A percentile compares a stretch with the other conserved stretches of the same genome.
These are phyloP conservation scores for Ennomos quercinarius DNA, from an alignment of 2,888 invertebrate species.

Conservation along the genomic window DNA sequence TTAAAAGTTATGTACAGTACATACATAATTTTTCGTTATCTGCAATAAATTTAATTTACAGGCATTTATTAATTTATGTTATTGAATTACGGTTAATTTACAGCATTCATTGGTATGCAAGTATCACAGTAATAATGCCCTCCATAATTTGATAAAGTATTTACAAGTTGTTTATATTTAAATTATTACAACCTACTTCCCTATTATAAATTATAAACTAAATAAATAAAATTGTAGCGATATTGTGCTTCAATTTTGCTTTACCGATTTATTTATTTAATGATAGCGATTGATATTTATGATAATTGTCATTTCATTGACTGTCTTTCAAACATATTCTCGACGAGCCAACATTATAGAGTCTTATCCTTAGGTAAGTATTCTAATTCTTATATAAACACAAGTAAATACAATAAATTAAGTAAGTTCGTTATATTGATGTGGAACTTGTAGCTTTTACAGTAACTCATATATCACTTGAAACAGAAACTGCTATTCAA, in stretches of 20 bases:
- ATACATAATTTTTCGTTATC: slow-evolving; percentile 56
- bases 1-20: slow-evolving; percentile 70
- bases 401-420: slow-evolving; percentile 28
- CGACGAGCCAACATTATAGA: slow-evolving; percentile 51
- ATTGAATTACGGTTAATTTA: slow-evolving; percentile 35
- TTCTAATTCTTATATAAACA: slow-evolving; percentile 21
- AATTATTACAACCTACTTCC: slow-evolving; percentile 32
- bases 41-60: slow-evolving; percentile 44
- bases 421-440: slow-evolving; percentile 32
- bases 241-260: slow-evolving; percentile 32
- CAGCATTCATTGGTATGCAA: slow-evolving; percentile 59
- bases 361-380: slow-evolving; percentile 28
- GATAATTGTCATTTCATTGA: slow-evolving; percentile 33
- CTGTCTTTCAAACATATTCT: slow-evolving; percentile 71
- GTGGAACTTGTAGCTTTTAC: slow-evolving; percentile 48
- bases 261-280: slow-evolving; percentile 25
- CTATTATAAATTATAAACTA: slow-evolving; percentile 26
- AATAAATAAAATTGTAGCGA: slow-evolving; percentile 25
- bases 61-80: slow-evolving; percentile 57
- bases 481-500: slow-evolving; percentile 67
- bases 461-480: slow-evolving; percentile 54
- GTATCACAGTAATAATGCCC: slow-evolving; percentile 62
- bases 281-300: slow-evolving; percentile 15
- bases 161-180: slow-evolving; percentile 31
- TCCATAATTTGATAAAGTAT: slow-evolving; percentile 32